phyloP scores from a whole-genome alignment of 2,113 vertebrate genomes.

The Phalacrocorax aristotelis region DNA sequence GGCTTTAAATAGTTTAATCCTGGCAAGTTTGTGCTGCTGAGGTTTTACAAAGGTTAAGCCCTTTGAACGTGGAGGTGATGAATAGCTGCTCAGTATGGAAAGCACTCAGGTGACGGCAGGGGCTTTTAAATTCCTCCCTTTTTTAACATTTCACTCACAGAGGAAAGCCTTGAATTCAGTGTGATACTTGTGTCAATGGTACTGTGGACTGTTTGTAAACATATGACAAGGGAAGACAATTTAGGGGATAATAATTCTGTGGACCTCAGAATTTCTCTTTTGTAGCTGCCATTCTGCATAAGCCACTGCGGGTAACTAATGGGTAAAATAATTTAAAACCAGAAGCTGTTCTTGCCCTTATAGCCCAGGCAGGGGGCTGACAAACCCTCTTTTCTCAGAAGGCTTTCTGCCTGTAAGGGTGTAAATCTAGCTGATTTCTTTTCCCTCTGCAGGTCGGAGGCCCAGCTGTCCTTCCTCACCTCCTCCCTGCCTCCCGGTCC shows the following conservation, averaged over 20 bases:
- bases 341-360: neutral
- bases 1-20: conserved; percentile 1
- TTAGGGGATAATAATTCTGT: neutral
- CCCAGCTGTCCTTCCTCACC: neutral
- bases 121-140: conserved; percentile 43
- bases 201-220: conserved; percentile 13
- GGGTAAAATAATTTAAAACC: neutral
- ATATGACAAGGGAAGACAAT: neutral
- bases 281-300: neutral
- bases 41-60: conserved; percentile 1
- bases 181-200: neutral
- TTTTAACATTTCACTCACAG: neutral
- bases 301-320: neutral
- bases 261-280: neutral
- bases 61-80: neutral
- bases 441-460: neutral
- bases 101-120: neutral
- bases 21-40: neutral
- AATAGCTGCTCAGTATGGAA: neutral
- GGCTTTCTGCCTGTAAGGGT: neutral
- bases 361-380: neutral
- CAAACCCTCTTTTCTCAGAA: neutral
- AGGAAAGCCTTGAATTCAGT: neutral
- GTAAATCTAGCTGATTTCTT: neutral
- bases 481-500: neutral